Conservation (phyloP, 2,797 vertebrate species). For the Synanceia verrucosa region DNA sequence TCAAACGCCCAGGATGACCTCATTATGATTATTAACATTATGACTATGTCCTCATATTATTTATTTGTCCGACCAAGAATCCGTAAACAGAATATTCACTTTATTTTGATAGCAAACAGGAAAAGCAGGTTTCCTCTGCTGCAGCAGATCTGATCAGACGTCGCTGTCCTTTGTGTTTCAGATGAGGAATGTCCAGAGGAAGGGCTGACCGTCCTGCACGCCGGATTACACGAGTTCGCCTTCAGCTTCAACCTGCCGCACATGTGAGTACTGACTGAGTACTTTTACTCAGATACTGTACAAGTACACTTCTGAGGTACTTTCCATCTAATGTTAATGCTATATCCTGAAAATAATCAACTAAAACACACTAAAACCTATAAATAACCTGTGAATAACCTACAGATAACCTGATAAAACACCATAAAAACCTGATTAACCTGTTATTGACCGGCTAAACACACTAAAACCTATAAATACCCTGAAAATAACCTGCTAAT, state of each 20-base stretch:
- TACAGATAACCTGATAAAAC: too few species aligned
- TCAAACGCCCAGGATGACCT: not conserved
- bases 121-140: too few species aligned
- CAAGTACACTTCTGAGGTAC: not conserved
- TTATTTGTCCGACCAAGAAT: not conserved
- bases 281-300: not conserved
- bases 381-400: too few species aligned
- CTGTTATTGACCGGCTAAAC: too few species aligned
- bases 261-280: slow-evolving; percentile 85
- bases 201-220: slow-evolving; percentile 90
- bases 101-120: not conserved
- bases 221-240: slow-evolving; percentile 96
- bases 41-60: not conserved
- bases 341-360: too few species aligned
- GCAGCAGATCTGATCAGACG: too few species aligned
- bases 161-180: slow-evolving; percentile 70
- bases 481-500: too few species aligned
- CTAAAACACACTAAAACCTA: too few species aligned
- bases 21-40: too few species aligned
- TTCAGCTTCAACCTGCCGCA: slow-evolving; percentile 99
- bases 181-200: slow-evolving; percentile 92
- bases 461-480: too few species aligned
- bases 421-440: too few species aligned
- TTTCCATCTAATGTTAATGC: not conserved
- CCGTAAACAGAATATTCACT: not conserved